Conservation (phyloP, 2,113 vertebrate species). For the Dicrurus megarhynchus region DNA sequence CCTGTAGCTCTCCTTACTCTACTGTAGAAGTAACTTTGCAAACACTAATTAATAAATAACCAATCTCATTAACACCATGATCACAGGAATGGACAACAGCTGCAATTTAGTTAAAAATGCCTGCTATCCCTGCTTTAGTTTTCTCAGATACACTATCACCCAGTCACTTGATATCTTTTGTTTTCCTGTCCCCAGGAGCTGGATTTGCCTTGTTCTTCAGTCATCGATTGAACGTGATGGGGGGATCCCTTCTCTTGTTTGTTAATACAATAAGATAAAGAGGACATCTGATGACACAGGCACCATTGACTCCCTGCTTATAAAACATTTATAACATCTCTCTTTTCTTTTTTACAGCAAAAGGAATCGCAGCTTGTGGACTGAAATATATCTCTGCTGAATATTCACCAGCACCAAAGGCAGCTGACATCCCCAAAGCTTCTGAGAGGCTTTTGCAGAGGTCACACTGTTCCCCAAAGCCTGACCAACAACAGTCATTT, state of each 20-base stretch:
- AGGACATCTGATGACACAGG: neutral
- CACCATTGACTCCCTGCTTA: neutral
- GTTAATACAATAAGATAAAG: neutral
- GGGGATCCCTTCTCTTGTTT: neutral
- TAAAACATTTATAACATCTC: conserved; percentile 27
- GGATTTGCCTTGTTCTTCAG: conserved; percentile 33
- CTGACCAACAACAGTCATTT: neutral
- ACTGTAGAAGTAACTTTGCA: neutral
- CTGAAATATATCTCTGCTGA: neutral
- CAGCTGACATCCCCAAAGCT: neutral
- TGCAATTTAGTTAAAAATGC: conserved; percentile 25
- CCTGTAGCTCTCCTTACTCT: neutral
- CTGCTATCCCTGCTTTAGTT: neutral
- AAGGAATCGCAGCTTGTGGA: neutral
- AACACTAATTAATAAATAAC: conserved; percentile 3
- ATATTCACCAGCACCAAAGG: neutral
- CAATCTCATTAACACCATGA: neutral
- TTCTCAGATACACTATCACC: neutral
- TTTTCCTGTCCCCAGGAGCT: neutral
- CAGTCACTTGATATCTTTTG: conserved; percentile 4
- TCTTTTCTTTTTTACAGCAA: neutral
- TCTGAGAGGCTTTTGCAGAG: neutral
- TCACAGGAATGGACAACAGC: neutral
- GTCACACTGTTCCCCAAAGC: neutral
- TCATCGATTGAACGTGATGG: neutral